Evolutionary conservation across 2,113 vertebrate species (phyloP).

Genomic region (Axis porcinus): DNA sequence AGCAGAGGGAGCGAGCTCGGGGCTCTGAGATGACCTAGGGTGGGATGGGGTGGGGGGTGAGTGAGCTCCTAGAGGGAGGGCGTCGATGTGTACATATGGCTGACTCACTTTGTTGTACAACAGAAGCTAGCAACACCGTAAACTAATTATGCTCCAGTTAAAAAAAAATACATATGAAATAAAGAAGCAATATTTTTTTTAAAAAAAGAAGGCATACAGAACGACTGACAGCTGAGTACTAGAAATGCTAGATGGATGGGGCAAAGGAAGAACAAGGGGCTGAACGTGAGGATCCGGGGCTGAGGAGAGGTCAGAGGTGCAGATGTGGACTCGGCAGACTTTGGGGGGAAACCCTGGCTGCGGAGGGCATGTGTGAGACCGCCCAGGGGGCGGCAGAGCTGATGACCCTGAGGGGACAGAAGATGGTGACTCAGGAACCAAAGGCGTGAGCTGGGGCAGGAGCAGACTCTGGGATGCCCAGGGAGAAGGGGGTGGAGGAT

Average conservation of each 20-base stretch:
- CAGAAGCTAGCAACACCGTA: neutral
- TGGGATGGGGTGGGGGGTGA: neutral
- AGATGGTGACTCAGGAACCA: neutral
- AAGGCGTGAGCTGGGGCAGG: neutral
- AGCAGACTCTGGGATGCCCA: accelerated
- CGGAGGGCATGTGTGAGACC: neutral
- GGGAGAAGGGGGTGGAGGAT: neutral
- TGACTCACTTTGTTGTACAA: neutral
- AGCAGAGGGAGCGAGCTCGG: neutral
- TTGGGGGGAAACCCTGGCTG: neutral
- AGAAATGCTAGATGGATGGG: accelerated
- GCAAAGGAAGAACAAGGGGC: neutral
- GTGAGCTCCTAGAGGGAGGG: neutral
- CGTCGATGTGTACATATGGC: neutral
- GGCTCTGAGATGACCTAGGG: neutral
- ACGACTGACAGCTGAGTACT: neutral
- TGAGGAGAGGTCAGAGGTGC: neutral
- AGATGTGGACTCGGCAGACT: neutral
- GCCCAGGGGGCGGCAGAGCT: neutral
- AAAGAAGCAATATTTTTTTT: neutral
- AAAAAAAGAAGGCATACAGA: accelerated
- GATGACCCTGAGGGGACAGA: neutral
- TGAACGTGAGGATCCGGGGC: neutral
- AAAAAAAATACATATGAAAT: neutral
- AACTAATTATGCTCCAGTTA: neutral